Conservation (phyloP, 2,797 vertebrate species). For the Leptodactylus fallax region DNA sequence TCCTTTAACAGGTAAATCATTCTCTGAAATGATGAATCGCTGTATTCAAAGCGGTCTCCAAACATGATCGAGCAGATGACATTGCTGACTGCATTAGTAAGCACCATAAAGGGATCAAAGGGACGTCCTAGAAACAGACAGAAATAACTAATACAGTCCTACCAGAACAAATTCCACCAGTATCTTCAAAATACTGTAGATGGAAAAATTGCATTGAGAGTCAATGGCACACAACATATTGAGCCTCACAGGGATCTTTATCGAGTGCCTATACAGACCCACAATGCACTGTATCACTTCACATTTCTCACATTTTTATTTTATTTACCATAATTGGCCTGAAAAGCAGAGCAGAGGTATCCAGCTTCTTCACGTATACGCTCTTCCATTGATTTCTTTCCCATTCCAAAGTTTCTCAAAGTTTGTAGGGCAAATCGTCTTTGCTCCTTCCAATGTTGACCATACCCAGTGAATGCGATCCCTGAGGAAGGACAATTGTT, state of each 20-base stretch:
- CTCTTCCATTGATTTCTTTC: constrained; percentile 69
- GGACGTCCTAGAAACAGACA: constrained; percentile 59
- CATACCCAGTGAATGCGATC: constrained; percentile 44
- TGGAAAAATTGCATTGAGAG: too few species aligned
- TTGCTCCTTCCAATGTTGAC: constrained; percentile 68
- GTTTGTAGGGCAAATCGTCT: constrained; percentile 67
- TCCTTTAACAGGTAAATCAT: constrained; percentile 61
- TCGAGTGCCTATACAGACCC: too few species aligned
- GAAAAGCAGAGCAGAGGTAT: constrained; percentile 64
- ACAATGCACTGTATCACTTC: neutral
- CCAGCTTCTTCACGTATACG: constrained; percentile 66
- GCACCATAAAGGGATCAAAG: constrained; percentile 65
- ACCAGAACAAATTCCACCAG: too few species aligned
- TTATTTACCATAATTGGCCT: constrained; percentile 64
- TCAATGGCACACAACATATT: too few species aligned
- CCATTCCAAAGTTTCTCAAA: constrained; percentile 69
- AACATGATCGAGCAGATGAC: constrained; percentile 71
- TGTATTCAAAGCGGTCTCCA: constrained; percentile 70
- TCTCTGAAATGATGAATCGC: constrained; percentile 59
- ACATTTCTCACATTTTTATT: neutral
- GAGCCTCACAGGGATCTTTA: too few species aligned
- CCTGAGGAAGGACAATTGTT: neutral
- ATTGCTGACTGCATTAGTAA: constrained; percentile 69
- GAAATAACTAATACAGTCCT: neutral
- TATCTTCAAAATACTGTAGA: too few species aligned